These are phyloP conservation scores for Macrotus californicus DNA, from an alignment of 2,113 vertebrate species.

Conservation along the genomic window DNA sequence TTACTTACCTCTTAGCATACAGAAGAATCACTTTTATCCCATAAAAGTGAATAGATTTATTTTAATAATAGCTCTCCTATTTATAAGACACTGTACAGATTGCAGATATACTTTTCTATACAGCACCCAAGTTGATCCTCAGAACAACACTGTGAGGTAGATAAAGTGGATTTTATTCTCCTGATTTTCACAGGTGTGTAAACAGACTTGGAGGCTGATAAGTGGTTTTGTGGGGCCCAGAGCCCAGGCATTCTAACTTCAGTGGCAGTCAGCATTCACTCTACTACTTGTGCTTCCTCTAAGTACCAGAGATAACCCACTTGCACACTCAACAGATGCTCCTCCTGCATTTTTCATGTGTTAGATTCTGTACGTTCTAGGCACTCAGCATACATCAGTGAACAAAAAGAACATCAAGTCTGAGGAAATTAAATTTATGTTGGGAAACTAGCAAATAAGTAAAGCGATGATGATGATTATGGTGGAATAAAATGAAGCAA, in stretches of 20 bases:
- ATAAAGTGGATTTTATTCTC: not conserved
- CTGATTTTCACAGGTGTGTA: not conserved
- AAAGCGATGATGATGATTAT: not conserved
- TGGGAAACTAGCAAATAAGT: not conserved
- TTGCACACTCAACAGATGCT: not conserved
- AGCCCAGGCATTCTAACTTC: not conserved
- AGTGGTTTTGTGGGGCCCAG: not conserved
- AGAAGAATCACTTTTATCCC: constrained; percentile 17
- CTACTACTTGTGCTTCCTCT: not conserved
- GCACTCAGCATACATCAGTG: not conserved
- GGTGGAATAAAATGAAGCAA: not conserved
- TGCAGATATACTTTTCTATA: not conserved
- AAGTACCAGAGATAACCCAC: not conserved
- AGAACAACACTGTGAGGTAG: not conserved
- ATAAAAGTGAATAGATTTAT: constrained; percentile 26
- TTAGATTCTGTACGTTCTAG: not conserved
- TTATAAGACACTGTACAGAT: not conserved
- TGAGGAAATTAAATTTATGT: not conserved
- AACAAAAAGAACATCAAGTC: not conserved
- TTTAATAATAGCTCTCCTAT: not conserved
- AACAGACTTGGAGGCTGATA: not conserved
- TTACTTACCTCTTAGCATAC: not conserved
- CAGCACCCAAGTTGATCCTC: not conserved
- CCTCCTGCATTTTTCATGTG: not conserved
- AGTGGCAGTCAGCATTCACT: not conserved